Evolutionary conservation across 2,888 invertebrate genomes (phyloP).

Genomic region (Diplolepis rosae): DNA sequence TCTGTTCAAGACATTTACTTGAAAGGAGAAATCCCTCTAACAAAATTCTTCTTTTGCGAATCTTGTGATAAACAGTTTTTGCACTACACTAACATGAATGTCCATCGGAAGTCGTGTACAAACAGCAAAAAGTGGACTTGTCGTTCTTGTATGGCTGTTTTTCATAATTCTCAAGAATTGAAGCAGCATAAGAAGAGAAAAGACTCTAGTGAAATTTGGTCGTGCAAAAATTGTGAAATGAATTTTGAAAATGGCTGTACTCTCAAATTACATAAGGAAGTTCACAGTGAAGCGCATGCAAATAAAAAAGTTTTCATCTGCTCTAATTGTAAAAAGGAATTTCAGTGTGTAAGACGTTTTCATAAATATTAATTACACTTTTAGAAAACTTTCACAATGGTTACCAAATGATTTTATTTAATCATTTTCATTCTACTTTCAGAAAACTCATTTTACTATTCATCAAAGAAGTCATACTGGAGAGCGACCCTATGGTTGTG

Average conservation of each 20-base stretch:
- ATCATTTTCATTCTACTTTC: too few species aligned
- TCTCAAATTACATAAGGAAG: constrained; percentile 34
- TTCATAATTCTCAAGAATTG: constrained; percentile 34
- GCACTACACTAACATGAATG: constrained; percentile 39
- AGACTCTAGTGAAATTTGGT: constrained; percentile 24
- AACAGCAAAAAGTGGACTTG: constrained; percentile 32
- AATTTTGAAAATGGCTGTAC: constrained; percentile 35
- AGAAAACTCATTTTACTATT: constrained; percentile 39
- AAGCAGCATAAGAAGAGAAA: constrained; percentile 34
- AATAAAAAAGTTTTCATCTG: constrained; percentile 19
- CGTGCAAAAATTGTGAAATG: constrained; percentile 33
- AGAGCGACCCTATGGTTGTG: constrained; percentile 36
- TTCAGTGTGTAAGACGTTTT: constrained; percentile 33
- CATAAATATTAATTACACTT: too few species aligned
- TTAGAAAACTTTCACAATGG: too few species aligned
- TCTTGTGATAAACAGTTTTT: constrained; percentile 39
- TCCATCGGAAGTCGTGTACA: constrained; percentile 36
- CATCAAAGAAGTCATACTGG: constrained; percentile 42
- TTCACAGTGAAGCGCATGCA: constrained; percentile 19
- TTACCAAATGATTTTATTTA: too few species aligned
- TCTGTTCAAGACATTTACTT: neutral
- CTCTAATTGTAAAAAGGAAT: constrained; percentile 38
- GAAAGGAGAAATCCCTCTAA: constrained; percentile 18
- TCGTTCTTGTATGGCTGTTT: constrained; percentile 33
- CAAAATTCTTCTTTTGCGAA: constrained; percentile 39